phyloP scores from a whole-genome alignment of 2,113 vertebrate species.

The Hemibagrus wyckioides region DNA sequence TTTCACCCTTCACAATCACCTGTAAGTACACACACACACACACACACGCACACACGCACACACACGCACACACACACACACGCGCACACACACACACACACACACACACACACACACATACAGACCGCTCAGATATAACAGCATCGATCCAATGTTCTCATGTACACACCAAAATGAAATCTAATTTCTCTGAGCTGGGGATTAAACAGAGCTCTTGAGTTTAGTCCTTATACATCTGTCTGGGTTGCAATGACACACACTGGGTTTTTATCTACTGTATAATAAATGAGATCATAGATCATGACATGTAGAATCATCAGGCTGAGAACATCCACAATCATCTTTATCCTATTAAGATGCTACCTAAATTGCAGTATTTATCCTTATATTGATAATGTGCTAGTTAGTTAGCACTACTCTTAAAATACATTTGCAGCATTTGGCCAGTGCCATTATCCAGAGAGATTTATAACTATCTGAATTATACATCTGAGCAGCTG shows the following conservation, averaged over 20 bases:
- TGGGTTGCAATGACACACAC: neutral
- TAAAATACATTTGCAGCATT: no score
- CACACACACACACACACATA: neutral
- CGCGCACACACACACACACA: neutral
- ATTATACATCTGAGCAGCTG: no score
- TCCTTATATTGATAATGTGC: neutral
- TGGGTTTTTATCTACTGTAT: neutral
- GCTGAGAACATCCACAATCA: neutral
- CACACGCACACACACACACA: neutral
- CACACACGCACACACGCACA: neutral
- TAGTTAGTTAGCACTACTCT: neutral
- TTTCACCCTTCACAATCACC: conserved; percentile 94
- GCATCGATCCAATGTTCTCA: neutral
- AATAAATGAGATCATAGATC: neutral
- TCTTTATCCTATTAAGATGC: neutral
- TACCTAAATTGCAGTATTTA: neutral
- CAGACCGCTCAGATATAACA: neutral
- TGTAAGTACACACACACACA: conserved; percentile 55
- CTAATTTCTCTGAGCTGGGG: neutral
- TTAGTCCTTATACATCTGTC: neutral
- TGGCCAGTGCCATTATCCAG: no score
- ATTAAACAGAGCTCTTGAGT: neutral
- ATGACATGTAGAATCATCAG: neutral
- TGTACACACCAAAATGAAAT: neutral
- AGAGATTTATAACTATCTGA: no score